Evolutionary conservation across 2,797 vertebrate genomes (phyloP).

Genomic region (Neosalanx taihuensis): DNA sequence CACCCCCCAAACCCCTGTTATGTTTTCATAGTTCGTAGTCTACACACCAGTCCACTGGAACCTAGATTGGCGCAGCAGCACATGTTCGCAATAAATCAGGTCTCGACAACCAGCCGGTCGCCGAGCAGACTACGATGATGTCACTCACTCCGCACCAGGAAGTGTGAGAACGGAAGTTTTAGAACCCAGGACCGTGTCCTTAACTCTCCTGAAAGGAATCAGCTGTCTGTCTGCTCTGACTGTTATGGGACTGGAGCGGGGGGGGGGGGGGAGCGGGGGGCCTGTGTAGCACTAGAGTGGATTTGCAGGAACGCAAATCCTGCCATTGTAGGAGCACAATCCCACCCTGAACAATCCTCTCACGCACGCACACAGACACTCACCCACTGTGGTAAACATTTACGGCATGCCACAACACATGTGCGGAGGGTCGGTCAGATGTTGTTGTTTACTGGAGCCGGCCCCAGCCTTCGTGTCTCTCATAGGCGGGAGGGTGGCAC

Average conservation of each 20-base stretch:
- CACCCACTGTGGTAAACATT: constrained; percentile 7
- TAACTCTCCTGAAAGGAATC: constrained; percentile 31
- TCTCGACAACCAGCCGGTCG: constrained; percentile 23
- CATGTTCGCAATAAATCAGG: constrained; percentile 40
- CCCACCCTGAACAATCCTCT: background rate
- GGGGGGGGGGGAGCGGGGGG: background rate
- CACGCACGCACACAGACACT: no score
- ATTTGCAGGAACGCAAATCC: no score
- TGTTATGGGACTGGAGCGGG: no score
- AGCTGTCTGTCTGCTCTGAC: background rate
- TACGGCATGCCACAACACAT: constrained; percentile 6
- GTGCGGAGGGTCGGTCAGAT: background rate
- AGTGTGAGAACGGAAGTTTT: constrained; percentile 38
- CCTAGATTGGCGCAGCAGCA: constrained; percentile 7
- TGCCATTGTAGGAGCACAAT: background rate
- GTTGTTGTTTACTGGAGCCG: background rate
- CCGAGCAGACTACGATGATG: constrained; percentile 25
- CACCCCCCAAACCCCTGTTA: no score
- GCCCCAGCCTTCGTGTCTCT: background rate
- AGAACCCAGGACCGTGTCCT: constrained; percentile 29
- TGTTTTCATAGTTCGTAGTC: no score
- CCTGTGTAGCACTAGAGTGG: no score
- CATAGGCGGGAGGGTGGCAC: no score
- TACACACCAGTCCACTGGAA: no score
- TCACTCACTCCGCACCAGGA: constrained; percentile 20